Evolutionary conservation across 2,888 invertebrate genomes (phyloP).

Genomic region (Acleris holmiana): DNA sequence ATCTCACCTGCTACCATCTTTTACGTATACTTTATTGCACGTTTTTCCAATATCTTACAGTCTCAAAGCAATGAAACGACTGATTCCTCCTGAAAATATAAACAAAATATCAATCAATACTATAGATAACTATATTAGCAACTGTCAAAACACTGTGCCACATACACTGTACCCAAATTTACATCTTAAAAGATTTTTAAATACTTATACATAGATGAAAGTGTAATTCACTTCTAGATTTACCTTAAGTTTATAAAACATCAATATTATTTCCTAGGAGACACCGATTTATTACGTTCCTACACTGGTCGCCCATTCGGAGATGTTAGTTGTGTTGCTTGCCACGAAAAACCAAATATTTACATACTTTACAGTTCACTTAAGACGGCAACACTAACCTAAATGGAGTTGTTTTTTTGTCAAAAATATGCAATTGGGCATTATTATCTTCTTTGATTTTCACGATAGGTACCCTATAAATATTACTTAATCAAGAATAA

Average conservation of each 20-base stretch:
- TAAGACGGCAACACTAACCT: not conserved
- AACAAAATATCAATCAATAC: slow-evolving; percentile 68
- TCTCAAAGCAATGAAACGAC: slow-evolving; percentile 50
- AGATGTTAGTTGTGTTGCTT: slow-evolving; percentile 33
- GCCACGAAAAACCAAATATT: slow-evolving; percentile 14
- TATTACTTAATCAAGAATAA: no score
- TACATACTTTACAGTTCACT: not conserved
- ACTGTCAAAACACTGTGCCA: slow-evolving; percentile 82
- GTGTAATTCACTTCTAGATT: slow-evolving; percentile 47
- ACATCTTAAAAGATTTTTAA: slow-evolving; percentile 34
- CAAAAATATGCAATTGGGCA: no score
- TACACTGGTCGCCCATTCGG: slow-evolving; percentile 57
- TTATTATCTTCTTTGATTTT: no score
- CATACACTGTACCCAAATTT: slow-evolving; percentile 57
- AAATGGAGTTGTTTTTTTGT: no score
- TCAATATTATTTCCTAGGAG: slow-evolving; percentile 82
- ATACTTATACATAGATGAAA: slow-evolving; percentile 33
- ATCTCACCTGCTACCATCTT: slow-evolving; percentile 66
- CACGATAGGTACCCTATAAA: no score
- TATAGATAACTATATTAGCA: slow-evolving; percentile 62
- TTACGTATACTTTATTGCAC: slow-evolving; percentile 43
- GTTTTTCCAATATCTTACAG: slow-evolving; percentile 45
- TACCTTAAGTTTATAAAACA: slow-evolving; percentile 57
- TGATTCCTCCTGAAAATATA: slow-evolving; percentile 76
- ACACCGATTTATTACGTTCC: slow-evolving; percentile 79